These are phyloP conservation scores for Drosophila tani DNA, from an alignment of 1,140 invertebrate species.

Conservation along the genomic window DNA sequence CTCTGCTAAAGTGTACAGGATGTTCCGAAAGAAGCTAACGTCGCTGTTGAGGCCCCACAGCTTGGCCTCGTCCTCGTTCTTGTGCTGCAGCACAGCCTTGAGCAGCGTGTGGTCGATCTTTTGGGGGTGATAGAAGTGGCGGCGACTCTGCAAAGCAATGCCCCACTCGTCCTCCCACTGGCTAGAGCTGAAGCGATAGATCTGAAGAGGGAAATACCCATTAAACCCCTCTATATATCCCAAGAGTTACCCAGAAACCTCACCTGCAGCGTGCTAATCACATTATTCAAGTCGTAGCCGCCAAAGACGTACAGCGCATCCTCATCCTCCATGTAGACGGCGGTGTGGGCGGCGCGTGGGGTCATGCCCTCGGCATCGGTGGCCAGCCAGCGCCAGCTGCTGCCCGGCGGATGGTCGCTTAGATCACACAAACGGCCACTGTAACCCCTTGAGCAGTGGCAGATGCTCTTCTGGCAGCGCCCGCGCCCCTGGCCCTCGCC, in stretches of 20 bases:
- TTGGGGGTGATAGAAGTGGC: constrained; percentile 81
- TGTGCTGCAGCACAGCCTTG: constrained; percentile 86
- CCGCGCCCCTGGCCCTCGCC: constrained; percentile 87
- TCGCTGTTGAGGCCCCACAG: constrained; percentile 87
- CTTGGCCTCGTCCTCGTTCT: constrained; percentile 86
- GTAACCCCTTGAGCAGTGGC: constrained; percentile 89
- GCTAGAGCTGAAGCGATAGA: constrained; percentile 90
- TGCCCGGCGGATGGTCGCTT: constrained; percentile 89
- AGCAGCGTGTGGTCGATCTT: constrained; percentile 87
- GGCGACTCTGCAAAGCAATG: constrained; percentile 85
- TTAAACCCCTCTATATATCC: not conserved
- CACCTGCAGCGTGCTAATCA: constrained; percentile 91
- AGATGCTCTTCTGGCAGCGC: constrained; percentile 89
- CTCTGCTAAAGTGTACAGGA: constrained; percentile 87
- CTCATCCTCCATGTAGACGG: constrained; percentile 91
- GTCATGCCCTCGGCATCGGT: constrained; percentile 91
- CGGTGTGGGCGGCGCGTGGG: constrained; percentile 93
- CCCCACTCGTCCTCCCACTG: constrained; percentile 93
- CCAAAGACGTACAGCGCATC: constrained; percentile 97
- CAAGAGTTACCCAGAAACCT: constrained; percentile 55
- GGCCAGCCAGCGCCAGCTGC: constrained; percentile 93
- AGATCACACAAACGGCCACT: constrained; percentile 92
- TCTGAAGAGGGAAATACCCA: constrained; percentile 29
- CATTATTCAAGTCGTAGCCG: constrained; percentile 95
- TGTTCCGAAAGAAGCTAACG: constrained; percentile 87